Evolutionary conservation across 1,140 invertebrate genomes (phyloP).

Genomic region (Harlomillsia oculata): DNA sequence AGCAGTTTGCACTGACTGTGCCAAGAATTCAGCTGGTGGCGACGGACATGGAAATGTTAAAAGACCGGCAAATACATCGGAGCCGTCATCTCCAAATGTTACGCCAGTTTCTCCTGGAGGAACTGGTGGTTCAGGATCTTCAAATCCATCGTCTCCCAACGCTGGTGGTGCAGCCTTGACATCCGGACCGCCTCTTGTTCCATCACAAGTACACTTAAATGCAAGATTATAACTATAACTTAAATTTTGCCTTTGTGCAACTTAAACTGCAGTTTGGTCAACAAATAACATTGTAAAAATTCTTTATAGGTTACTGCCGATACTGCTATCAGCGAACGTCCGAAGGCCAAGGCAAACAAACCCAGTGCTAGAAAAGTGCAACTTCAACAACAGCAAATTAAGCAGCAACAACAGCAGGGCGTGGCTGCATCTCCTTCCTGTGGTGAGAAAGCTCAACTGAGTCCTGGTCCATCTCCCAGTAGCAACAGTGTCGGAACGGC

Average conservation of each 20-base stretch:
- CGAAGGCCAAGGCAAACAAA: slow-evolving; percentile 49
- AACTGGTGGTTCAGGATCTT: slow-evolving; percentile 4
- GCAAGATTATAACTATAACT: too few species aligned
- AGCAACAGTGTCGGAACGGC: neutral
- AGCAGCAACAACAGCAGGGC: slow-evolving; percentile 18
- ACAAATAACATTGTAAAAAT: neutral
- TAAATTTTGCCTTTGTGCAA: too few species aligned
- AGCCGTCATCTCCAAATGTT: slow-evolving; percentile 38
- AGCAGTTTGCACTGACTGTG: slow-evolving; percentile 25
- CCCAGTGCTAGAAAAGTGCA: slow-evolving; percentile 30
- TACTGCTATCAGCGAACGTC: slow-evolving; percentile 65
- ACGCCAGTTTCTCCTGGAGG: slow-evolving; percentile 4
- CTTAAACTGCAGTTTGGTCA: neutral
- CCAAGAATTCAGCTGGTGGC: slow-evolving; percentile 13
- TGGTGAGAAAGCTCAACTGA: neutral
- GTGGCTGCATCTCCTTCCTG: neutral
- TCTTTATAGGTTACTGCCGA: slow-evolving; percentile 29
- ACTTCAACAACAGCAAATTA: slow-evolving; percentile 30
- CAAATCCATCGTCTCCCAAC: slow-evolving; percentile 10
- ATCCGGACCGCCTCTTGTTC: slow-evolving; percentile 33
- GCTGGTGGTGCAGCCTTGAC: slow-evolving; percentile 10
- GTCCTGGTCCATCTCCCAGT: slow-evolving; percentile 6
- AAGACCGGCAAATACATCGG: slow-evolving; percentile 38
- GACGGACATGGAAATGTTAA: slow-evolving; percentile 26
- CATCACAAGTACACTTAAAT: slow-evolving; percentile 27